Base-by-base conservation (phyloP, 2,113 vertebrate species). In the Fulmarus glacialis region DNA sequence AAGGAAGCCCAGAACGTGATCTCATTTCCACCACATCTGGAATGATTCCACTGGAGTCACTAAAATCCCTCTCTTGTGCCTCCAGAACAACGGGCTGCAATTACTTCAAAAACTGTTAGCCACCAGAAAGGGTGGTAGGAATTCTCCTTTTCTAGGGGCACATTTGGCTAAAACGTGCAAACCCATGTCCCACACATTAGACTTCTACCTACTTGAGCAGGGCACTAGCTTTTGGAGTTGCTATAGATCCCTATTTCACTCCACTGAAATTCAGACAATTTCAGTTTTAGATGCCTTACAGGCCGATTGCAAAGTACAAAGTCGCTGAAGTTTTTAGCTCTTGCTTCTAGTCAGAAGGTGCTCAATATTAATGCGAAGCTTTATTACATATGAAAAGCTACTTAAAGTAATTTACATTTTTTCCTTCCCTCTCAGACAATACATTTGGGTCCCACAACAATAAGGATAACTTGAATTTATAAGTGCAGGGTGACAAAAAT, bases 11-110 rank as follows among this genome's bases (percentile, higher is more conserved):
- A 81, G 75, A 77, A 68, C 0, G 2, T 89, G 90, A 93, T 74
- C 50, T 95, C 63, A 94, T 77, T 91, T 53, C 82, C 42, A 90
- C 34, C 82, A 88, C 92, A 73, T 91, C 74, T 93, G 97, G 93
- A 92, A 93, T 8, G 66, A 82, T 64, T 93, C 68, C 89, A 67
- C 36, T 43, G 15, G 26, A 97, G 64, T 87, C 73, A 40, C 91
- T 90, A 36, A 79, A 84, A 78, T 30, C 52, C 23, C 38, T n/a
- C 53, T 72, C 5, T 84, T 21, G 1, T 93, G 53, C 90, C 74
- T 79, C 56, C 77, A 90, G 81, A 96, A 91, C 52, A 64, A 82
- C 64, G 91, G 60, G 53, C 64, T 59, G 60, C 48, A 88, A 86
- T 52, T 79, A 63, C 29, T 70, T 55, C 71, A 56, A 79, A 88